Percentiles rank a stretch among this genome's conserved stretches.
Conservation (phyloP, 2,113 vertebrate species). For the Sprattus sprattus region DNA sequence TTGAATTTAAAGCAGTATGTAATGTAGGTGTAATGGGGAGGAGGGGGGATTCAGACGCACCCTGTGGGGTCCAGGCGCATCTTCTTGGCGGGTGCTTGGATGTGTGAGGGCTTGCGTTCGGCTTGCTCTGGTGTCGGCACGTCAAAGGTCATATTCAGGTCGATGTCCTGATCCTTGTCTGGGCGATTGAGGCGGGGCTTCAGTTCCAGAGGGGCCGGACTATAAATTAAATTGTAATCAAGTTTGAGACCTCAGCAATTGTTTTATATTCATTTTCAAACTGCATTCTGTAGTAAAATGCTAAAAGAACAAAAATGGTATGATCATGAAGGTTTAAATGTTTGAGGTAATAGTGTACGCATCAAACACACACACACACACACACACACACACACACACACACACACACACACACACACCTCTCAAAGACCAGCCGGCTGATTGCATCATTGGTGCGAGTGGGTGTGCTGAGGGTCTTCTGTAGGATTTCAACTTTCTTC, state of each 20-base stretch:
- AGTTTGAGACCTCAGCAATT: background rate
- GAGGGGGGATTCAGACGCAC: slow-evolving; percentile 70
- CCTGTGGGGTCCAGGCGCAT: slow-evolving; percentile 71
- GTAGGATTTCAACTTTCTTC: slow-evolving; percentile 90
- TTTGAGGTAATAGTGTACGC: background rate
- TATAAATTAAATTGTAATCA: slow-evolving; percentile 47
- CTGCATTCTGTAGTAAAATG: background rate
- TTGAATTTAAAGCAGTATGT: too few species aligned
- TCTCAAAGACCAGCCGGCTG: slow-evolving; percentile 88
- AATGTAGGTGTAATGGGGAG: too few species aligned
- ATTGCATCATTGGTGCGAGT: slow-evolving; percentile 83
- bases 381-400: slow-evolving; percentile 54
- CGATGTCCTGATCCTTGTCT: slow-evolving; percentile 70
- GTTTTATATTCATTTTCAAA: background rate
- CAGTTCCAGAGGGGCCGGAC: slow-evolving; percentile 82
- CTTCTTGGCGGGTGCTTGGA: slow-evolving; percentile 71
- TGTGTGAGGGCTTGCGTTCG: slow-evolving; percentile 54
- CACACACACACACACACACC: slow-evolving; percentile 69
- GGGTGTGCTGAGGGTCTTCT: slow-evolving; percentile 89
- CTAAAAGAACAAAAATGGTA: background rate
- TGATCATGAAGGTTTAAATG: background rate
- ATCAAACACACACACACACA: background rate
- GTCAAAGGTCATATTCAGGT: slow-evolving; percentile 83
- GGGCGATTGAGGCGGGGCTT: slow-evolving; percentile 75
- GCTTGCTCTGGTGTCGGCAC: slow-evolving; percentile 78